Evolutionary conservation across 2,888 invertebrate genomes (phyloP).

Genomic region (Chymomyza fuscimana): DNA sequence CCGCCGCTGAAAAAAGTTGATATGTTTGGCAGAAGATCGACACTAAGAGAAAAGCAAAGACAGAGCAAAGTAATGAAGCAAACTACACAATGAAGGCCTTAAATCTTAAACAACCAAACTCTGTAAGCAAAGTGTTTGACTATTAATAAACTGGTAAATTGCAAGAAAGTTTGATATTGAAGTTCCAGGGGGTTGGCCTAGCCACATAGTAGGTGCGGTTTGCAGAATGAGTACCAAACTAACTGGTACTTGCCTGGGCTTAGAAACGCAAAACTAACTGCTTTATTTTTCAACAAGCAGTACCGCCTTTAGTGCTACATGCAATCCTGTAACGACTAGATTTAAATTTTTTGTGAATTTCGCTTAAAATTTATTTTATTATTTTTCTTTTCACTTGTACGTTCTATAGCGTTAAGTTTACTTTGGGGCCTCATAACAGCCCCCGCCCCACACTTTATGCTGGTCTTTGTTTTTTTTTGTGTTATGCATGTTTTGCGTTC

Average conservation of each 20-base stretch:
- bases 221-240: too few species aligned
- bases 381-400: conserved; percentile 14
- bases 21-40: conserved; percentile 19
- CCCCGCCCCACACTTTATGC: neutral
- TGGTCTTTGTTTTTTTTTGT: conserved; percentile 7
- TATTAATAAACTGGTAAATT: too few species aligned
- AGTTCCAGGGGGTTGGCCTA: too few species aligned
- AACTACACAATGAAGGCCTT: conserved; percentile 7
- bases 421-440: conserved; percentile 21
- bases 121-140: too few species aligned
- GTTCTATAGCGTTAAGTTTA: conserved; percentile 34
- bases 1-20: neutral
- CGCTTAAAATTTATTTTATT: conserved; percentile 20
- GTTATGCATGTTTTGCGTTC: neutral
- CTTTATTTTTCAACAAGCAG: neutral
- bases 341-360: conserved; percentile 23
- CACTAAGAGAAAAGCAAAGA: neutral
- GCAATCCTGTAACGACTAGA: conserved; percentile 1
- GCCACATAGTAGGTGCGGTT: too few species aligned
- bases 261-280: too few species aligned
- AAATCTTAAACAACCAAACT: too few species aligned
- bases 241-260: too few species aligned
- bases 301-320: neutral
- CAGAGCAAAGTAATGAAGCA: too few species aligned
- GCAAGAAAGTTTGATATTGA: too few species aligned